Base-by-base conservation (phyloP, 2,888 invertebrate species). In the Megaustenia siamemsis region DNA sequence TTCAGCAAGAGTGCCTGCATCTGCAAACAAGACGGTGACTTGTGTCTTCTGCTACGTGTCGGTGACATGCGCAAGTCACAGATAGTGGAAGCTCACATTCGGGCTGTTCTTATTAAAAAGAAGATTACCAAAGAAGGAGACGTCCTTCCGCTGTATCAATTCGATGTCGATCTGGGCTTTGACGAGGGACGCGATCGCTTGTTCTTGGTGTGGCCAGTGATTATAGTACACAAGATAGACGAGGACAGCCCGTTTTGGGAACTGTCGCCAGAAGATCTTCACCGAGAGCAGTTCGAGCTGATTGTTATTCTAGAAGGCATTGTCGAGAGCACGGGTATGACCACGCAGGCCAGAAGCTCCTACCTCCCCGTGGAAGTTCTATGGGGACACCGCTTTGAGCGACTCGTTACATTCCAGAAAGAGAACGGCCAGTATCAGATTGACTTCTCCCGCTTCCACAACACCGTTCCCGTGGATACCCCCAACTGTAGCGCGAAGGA, bases 171-270 rank as follows among this genome's bases (percentile, higher is more conserved):
- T 12, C 97, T 97, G 60, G 98, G 98, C 90, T 98, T 97, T 3
- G 97, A 97, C 90, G 97, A 97, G 43, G 97, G 97, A 90, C 97
- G 97, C 93, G 98, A 98, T 94, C 96, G 97, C 83, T 96, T 99
- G 88, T 98, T 99, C 95, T 97, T 99, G 94, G 98, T 99, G 90
- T 99, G 99, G 99, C 99, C 99, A 18, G 98, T 98, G 91, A 98
- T 97, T 53, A 97, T 99, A 88, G 98, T 98, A 56, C 99, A 99
- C 94, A 97, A 96, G 94, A 99, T 99, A 93, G 97, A 97, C 94
- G 96, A 97, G 88, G 95, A 96, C 88, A 98, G 97, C 86, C 99
- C 98, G 0, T 95, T 99, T 77, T 99, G 97, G 95, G 96, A 96
- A 92, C 96, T 98, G 92, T 97, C 97, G 0, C 98, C 98, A 15